Conservation (phyloP, 2,888 invertebrate species). For the Dorcus parallelipipedus region DNA sequence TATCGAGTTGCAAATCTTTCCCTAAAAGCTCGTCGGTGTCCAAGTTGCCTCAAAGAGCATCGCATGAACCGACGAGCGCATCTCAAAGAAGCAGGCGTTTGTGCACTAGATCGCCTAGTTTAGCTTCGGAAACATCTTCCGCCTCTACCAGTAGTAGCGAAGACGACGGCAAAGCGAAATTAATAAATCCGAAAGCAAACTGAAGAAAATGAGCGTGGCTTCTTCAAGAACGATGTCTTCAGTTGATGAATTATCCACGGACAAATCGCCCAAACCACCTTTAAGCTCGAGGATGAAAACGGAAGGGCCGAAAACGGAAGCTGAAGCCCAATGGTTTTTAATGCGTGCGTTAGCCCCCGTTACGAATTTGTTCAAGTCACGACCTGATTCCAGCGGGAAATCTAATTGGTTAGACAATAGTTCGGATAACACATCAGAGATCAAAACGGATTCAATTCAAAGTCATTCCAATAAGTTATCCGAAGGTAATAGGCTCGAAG, state of each 20-base stretch:
- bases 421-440: conserved; percentile 26
- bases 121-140: conserved; percentile 39
- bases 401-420: conserved; percentile 46
- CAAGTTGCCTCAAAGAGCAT: conserved; percentile 39
- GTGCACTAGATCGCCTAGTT: conserved; percentile 48
- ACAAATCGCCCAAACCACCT: conserved; percentile 53
- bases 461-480: conserved; percentile 47
- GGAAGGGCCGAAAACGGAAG: conserved; percentile 52
- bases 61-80: conserved; percentile 19
- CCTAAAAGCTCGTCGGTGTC: conserved; percentile 27
- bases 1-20: conserved; percentile 33
- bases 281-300: conserved; percentile 46
- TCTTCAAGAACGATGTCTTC: conserved; percentile 55
- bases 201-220: conserved; percentile 35
- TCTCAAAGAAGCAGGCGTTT: conserved; percentile 28
- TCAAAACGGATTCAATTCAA: conserved; percentile 35
- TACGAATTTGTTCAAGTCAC: conserved; percentile 68
- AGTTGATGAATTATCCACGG: conserved; percentile 56
- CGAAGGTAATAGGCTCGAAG: conserved; percentile 41
- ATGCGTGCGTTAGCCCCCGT: conserved; percentile 73
- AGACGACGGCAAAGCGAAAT: conserved; percentile 36
- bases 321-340: conserved; percentile 67
- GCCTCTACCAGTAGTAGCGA: conserved; percentile 41
- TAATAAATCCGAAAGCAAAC: conserved; percentile 22
- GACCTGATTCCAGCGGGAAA: conserved; percentile 56